These are phyloP conservation scores for Thelaira solivaga DNA, from an alignment of 2,888 invertebrate species.

Conservation along the genomic window DNA sequence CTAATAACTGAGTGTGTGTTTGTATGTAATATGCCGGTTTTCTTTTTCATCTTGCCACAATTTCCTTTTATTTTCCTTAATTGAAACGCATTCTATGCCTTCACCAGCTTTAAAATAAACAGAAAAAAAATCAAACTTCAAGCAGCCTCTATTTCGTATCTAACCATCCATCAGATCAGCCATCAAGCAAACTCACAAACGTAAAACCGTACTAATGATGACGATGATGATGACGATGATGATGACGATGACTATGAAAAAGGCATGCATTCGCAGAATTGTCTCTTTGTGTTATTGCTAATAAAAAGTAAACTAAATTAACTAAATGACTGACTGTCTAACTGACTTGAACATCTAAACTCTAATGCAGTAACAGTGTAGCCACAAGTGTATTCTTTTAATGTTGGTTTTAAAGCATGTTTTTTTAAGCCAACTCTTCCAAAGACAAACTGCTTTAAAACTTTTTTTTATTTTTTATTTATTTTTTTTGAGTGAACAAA, in stretches of 20 bases:
- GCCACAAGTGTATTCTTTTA: constrained; percentile 19
- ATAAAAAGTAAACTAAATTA: constrained; percentile 30
- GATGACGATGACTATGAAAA: constrained; percentile 48
- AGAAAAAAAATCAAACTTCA: constrained; percentile 2
- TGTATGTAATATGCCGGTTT: constrained; percentile 46
- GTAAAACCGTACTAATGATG: constrained; percentile 48
- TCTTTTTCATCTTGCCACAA: not conserved
- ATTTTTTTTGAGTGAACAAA: constrained; percentile 12
- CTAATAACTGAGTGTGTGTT: too few relatives aligned
- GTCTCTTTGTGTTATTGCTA: constrained; percentile 48
- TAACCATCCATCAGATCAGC: constrained; percentile 50
- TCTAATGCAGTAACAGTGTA: not conserved
- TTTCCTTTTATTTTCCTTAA: not conserved
- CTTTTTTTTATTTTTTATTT: constrained; percentile 16
- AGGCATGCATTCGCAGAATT: constrained; percentile 60
- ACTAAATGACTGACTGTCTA: not conserved
- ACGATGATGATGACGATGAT: constrained; percentile 49
- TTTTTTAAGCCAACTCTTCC: too few relatives aligned
- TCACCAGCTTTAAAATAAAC: not conserved
- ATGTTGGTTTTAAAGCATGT: not conserved
- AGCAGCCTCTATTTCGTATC: constrained; percentile 41
- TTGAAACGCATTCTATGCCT: not conserved
- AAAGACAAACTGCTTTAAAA: not conserved
- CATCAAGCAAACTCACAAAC: constrained; percentile 20
- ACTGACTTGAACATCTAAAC: not conserved